Evolutionary conservation across 2,113 vertebrate species (phyloP).

Genomic region (Chascanopsetta lugubris): DNA sequence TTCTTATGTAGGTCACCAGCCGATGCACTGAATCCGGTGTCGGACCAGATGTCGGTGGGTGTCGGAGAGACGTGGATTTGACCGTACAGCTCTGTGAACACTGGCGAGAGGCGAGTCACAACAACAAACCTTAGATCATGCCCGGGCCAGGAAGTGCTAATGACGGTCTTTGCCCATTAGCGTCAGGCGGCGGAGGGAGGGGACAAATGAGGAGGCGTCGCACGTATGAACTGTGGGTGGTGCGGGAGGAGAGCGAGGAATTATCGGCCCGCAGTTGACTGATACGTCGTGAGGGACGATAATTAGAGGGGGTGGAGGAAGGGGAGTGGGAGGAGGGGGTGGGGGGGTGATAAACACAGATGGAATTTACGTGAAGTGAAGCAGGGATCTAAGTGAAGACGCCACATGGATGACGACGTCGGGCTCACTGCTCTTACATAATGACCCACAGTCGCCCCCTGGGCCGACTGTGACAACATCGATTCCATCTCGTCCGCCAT

Average conservation of each 20-base stretch:
- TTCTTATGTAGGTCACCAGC: constrained; percentile 3
- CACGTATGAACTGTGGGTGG: constrained; percentile 8
- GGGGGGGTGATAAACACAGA: constrained; percentile 1
- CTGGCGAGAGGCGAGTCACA: constrained; percentile 38
- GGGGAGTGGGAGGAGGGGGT: no score
- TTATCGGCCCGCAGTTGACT: not conserved
- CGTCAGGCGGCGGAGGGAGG: constrained; percentile 21
- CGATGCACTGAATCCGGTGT: not conserved
- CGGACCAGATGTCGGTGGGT: constrained; percentile 7
- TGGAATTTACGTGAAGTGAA: constrained; percentile 10
- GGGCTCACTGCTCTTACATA: constrained; percentile 64
- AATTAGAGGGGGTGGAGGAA: not conserved
- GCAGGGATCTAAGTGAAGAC: not conserved
- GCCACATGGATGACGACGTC: constrained; percentile 31
- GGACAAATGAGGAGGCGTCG: constrained; percentile 2
- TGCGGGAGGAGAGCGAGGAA: constrained; percentile 19
- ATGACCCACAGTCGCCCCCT: constrained; percentile 48
- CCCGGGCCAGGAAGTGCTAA: constrained; percentile 39
- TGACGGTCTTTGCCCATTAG: constrained; percentile 49
- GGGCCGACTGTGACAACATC: constrained; percentile 66
- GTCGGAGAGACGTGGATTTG: constrained; percentile 35
- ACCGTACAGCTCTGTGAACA: constrained; percentile 41
- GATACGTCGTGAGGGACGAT: not conserved
- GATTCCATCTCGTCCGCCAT: constrained; percentile 47
- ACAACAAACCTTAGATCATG: constrained; percentile 37